A percentile compares a stretch with the other conserved stretches of the same genome.
These are phyloP conservation scores for Cinara cedri DNA, from an alignment of 2,888 invertebrate genomes.

Conservation along the genomic window DNA sequence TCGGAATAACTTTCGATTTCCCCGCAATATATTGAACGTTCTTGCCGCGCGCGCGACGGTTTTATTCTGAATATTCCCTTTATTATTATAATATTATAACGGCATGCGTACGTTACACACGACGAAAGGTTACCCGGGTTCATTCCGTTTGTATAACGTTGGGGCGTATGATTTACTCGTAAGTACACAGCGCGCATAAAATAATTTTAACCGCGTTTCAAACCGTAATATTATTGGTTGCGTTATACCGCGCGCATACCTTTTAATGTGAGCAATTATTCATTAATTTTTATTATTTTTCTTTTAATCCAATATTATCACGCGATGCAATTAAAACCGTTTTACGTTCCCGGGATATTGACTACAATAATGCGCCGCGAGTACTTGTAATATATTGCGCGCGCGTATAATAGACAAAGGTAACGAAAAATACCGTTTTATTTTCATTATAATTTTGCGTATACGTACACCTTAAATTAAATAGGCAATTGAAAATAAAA, in stretches of 20 bases:
- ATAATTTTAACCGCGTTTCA: not conserved
- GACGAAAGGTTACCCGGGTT: no score
- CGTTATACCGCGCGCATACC: not conserved
- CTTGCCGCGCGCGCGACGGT: no score
- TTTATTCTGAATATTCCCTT: no score
- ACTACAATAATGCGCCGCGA: not conserved
- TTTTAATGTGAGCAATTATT: conserved; percentile 12
- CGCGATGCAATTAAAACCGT: conserved; percentile 50
- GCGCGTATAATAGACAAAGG: no score
- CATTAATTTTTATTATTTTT: conserved; percentile 15
- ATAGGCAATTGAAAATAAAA: conserved; percentile 24
- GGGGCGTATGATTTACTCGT: not conserved
- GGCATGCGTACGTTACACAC: no score
- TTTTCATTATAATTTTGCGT: not conserved
- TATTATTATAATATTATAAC: no score
- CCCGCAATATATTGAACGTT: no score
- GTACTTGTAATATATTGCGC: no score
- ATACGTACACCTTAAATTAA: no score
- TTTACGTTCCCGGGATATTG: not conserved
- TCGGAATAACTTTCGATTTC: no score
- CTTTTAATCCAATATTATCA: conserved; percentile 36
- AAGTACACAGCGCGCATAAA: no score
- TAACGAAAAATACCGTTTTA: conserved; percentile 7
- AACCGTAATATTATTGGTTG: not conserved
- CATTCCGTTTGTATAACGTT: not conserved